Evolutionary conservation across 2,113 vertebrate genomes (phyloP).

Genomic region (Acrocephalus kingi): DNA sequence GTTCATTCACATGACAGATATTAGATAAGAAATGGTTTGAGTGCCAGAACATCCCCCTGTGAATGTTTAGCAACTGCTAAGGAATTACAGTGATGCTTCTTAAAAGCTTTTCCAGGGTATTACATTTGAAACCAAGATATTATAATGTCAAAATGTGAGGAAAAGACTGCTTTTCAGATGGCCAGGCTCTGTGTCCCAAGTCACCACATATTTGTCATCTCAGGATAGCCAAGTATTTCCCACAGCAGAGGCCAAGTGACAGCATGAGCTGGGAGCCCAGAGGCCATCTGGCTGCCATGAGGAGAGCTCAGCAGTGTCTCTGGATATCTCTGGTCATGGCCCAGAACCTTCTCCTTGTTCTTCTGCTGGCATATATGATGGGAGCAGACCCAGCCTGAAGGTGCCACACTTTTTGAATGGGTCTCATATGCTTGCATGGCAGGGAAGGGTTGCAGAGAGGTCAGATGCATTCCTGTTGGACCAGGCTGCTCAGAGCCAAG

Average conservation of each 20-base stretch:
- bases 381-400: fast-evolving
- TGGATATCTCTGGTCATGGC: background rate
- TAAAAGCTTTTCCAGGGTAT: background rate
- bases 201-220: background rate
- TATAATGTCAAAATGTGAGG: background rate
- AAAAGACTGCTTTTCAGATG: background rate
- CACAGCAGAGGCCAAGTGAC: background rate
- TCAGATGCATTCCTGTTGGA: background rate
- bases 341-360: background rate
- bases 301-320: background rate
- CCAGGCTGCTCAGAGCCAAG: background rate
- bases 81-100: background rate
- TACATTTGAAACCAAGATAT: background rate
- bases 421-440: fast-evolving
- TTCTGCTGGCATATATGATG: background rate
- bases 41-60: fast-evolving
- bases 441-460: background rate
- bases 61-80: background rate
- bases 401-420: fast-evolving
- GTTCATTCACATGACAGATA: background rate
- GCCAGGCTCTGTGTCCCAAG: background rate
- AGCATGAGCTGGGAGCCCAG: background rate
- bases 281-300: fast-evolving
- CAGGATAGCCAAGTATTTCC: background rate
- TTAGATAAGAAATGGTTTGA: background rate